Percentiles rank a stretch among this genome's conserved stretches.
Conservation (phyloP, 2,797 vertebrate genomes). For the Leucoraja ocellata region DNA sequence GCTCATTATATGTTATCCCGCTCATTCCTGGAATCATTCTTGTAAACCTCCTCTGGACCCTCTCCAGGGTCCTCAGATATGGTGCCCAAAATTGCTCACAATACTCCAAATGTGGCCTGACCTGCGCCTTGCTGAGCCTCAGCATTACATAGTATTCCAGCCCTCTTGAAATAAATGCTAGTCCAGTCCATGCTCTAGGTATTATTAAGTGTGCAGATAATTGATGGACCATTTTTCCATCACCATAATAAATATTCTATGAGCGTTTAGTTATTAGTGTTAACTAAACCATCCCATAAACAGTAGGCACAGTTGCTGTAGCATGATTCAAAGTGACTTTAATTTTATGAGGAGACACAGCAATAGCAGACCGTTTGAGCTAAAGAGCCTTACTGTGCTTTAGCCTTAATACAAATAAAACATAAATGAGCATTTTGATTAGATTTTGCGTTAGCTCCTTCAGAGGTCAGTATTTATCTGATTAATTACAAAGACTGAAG, state of each 20-base stretch:
- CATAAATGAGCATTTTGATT: not conserved
- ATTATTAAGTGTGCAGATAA: not conserved
- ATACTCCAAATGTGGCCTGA: too few species aligned
- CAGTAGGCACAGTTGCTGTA: not conserved
- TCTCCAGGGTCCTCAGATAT: too few species aligned
- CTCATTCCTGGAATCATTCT: too few species aligned
- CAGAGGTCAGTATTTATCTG: conserved; percentile 22
- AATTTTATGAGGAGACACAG: not conserved
- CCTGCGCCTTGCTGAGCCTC: too few species aligned
- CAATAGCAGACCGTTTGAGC: not conserved
- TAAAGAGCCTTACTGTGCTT: not conserved
- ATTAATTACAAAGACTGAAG: conserved; percentile 19
- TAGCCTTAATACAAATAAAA: not conserved
- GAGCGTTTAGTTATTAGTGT: too few species aligned
- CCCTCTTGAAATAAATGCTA: too few species aligned
- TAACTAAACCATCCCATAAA: not conserved
- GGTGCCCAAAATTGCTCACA: too few species aligned
- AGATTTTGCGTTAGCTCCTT: not conserved
- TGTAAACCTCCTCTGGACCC: too few species aligned
- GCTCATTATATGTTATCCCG: too few species aligned
- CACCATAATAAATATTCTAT: not conserved
- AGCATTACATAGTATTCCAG: too few species aligned
- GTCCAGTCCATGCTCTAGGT: too few species aligned
- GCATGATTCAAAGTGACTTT: conserved; percentile 14
- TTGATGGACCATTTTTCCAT: not conserved